Conservation (phyloP, 2,888 invertebrate genomes). For the Amaurobius ferox region DNA sequence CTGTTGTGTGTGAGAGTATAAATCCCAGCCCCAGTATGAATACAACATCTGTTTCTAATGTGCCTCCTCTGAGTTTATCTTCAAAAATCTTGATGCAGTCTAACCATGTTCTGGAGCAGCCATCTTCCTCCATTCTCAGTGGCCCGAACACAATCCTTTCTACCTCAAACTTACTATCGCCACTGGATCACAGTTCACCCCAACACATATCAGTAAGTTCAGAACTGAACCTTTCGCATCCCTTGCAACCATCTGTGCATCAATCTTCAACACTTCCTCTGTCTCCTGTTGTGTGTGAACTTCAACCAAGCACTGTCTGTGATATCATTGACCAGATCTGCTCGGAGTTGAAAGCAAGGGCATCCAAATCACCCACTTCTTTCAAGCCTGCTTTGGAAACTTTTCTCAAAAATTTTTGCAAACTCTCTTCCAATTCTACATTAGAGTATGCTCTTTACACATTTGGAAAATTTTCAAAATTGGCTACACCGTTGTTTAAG, state of each 20-base stretch:
- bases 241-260: neutral
- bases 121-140: neutral
- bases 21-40: constrained; percentile 18
- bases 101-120: constrained; percentile 30
- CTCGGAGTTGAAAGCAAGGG: constrained; percentile 51
- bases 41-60: constrained; percentile 21
- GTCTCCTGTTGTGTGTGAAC: neutral
- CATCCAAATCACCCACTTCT: constrained; percentile 29
- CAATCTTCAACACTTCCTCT: constrained; percentile 24
- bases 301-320: neutral
- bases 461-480: constrained; percentile 67
- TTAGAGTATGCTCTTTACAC: constrained; percentile 67
- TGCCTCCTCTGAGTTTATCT: constrained; percentile 15
- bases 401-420: constrained; percentile 57
- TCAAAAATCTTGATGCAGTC: constrained; percentile 13
- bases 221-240: constrained; percentile 29
- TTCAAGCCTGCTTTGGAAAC: constrained; percentile 60
- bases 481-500: constrained; percentile 49
- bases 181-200: constrained; percentile 20
- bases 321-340: constrained; percentile 46
- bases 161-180: constrained; percentile 21
- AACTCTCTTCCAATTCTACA: constrained; percentile 50
- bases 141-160: constrained; percentile 36
- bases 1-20: constrained; percentile 27
- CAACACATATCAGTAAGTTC: constrained; percentile 5